A percentile compares a stretch with the other conserved stretches of the same genome.
Conservation (phyloP, 2,888 invertebrate species). For the Nephrotoma guestfalica region DNA sequence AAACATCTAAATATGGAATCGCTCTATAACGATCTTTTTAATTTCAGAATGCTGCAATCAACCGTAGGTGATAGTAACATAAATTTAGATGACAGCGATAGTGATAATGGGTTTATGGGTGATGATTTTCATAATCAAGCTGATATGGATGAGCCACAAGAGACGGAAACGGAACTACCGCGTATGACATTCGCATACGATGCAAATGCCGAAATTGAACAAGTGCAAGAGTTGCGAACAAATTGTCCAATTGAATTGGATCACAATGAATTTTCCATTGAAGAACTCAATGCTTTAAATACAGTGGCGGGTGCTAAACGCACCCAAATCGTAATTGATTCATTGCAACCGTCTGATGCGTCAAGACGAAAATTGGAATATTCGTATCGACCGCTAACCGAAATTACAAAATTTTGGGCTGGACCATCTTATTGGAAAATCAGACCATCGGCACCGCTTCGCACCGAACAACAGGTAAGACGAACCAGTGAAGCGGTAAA, state of each 20-base stretch:
- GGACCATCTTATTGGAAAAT: constrained; percentile 76
- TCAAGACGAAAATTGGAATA: constrained; percentile 45
- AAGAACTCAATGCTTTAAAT: constrained; percentile 25
- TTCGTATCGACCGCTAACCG: constrained; percentile 45
- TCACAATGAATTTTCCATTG: constrained; percentile 31
- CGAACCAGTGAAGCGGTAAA: background rate
- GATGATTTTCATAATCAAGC: background rate
- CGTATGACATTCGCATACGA: constrained; percentile 43
- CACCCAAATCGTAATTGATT: constrained; percentile 34
- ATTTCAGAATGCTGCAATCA: background rate
- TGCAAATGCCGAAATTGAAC: constrained; percentile 46
- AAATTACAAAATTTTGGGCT: constrained; percentile 49
- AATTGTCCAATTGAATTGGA: constrained; percentile 17
- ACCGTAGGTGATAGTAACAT: background rate
- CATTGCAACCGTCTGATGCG: constrained; percentile 39
- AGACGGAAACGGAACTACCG: background rate
- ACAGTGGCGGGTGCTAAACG: constrained; percentile 27
- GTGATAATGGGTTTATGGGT: background rate
- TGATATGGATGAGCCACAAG: constrained; percentile 34
- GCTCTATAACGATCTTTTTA: background rate
- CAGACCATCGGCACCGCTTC: constrained; percentile 26
- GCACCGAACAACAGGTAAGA: background rate
- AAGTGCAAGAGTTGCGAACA: constrained; percentile 29
- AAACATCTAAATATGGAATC: background rate
- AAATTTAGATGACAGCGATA: background rate